Conservation (phyloP, 2,113 vertebrate genomes). For the Pelecanoides urinatrix region DNA sequence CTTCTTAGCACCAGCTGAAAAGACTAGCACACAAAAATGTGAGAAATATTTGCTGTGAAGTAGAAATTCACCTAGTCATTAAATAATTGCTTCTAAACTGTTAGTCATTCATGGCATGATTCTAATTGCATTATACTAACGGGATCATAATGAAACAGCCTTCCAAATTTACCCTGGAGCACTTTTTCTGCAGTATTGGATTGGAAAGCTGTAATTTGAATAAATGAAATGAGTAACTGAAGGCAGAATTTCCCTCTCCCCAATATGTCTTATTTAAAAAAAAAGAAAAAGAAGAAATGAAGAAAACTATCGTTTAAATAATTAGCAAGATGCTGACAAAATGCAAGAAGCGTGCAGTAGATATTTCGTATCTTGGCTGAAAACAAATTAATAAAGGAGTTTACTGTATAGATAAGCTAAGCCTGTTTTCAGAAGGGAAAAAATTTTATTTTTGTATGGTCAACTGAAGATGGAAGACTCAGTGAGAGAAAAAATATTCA, state of each 20-base stretch:
- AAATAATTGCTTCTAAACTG: conserved; percentile 37
- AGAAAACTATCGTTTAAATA: neutral
- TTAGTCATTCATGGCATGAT: conserved; percentile 33
- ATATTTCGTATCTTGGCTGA: neutral
- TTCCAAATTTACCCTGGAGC: conserved; percentile 47
- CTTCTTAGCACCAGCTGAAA: neutral
- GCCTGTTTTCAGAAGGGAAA: neutral
- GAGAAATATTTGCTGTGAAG: conserved; percentile 10
- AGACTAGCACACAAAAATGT: neutral
- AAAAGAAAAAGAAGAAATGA: neutral
- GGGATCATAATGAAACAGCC: conserved; percentile 40
- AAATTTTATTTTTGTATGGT: neutral
- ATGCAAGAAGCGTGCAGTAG: neutral
- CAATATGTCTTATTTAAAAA: neutral
- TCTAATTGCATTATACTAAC: conserved; percentile 48
- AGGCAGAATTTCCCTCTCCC: neutral
- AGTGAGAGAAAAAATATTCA: neutral
- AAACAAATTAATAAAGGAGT: conserved; percentile 26
- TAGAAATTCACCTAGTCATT: conserved; percentile 34
- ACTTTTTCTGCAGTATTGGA: conserved; percentile 16
- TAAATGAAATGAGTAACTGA: conserved; percentile 60
- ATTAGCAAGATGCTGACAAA: conserved; percentile 43
- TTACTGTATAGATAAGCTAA: neutral
- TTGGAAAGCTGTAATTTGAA: conserved; percentile 42
- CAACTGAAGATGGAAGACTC: neutral